Percentiles rank a stretch among this genome's conserved stretches.
phyloP scores from a whole-genome alignment of 2,797 vertebrate species.

The Dryobates pubescens region DNA sequence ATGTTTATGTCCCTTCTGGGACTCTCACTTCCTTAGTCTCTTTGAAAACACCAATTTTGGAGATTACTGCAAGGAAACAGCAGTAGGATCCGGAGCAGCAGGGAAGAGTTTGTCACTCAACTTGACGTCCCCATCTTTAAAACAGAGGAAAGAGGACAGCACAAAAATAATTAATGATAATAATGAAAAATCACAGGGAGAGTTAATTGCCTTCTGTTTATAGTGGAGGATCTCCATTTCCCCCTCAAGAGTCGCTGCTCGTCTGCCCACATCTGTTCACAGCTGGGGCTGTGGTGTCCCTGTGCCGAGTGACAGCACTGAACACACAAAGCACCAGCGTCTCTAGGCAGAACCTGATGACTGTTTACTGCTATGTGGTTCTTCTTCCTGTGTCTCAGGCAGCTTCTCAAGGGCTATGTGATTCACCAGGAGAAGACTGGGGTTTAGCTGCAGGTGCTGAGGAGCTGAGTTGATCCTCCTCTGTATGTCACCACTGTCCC shows the following conservation, averaged over 20 bases:
- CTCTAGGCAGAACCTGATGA: background rate
- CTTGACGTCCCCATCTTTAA: background rate
- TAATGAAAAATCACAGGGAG: background rate
- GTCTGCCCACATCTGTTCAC: background rate
- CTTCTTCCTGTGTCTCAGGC: background rate
- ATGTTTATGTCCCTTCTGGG: background rate
- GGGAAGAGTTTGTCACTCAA: background rate
- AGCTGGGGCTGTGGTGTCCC: background rate
- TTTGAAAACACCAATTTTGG: constrained; percentile 30
- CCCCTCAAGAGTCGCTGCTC: background rate
- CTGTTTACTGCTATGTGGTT: background rate
- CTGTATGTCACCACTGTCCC: background rate
- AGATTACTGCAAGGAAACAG: background rate
- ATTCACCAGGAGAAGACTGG: background rate
- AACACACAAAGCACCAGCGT: rapidly evolving
- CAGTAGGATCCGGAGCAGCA: background rate
- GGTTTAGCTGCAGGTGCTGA: background rate
- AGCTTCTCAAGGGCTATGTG: background rate
- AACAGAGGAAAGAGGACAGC: background rate
- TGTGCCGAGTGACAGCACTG: rapidly evolving
- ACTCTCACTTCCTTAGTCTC: constrained; percentile 7
- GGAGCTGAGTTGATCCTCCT: background rate
- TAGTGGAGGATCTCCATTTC: background rate
- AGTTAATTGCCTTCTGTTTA: constrained; percentile 13
- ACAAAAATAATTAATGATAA: background rate